These are phyloP conservation scores for Apis mellifera DNA, from an alignment of 1,140 invertebrate genomes.

Conservation along the genomic window Amel_HAv3.1 CM009946.2:3807501-3808000, in stretches of 20 bases:
- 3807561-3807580: constrained; percentile 63
- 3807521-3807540: constrained; percentile 82
- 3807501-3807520: constrained; percentile 82
- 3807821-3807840: constrained; percentile 28
- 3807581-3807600: constrained; percentile 18
- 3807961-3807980: constrained; percentile 77
- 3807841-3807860: constrained; percentile 4
- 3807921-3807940: constrained; percentile 80
- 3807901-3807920: constrained; percentile 78
- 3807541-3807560: constrained; percentile 77
- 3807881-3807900: constrained; percentile 7
- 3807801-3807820: not conserved
- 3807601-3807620: not conserved
- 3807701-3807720: not conserved
- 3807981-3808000: constrained; percentile 79
- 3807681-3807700: too few species aligned
- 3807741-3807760: not conserved
- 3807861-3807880: constrained; percentile 11
- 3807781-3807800: too few species aligned
- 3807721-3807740: not conserved
- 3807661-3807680: not conserved
- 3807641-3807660: not conserved
- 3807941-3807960: constrained; percentile 75
- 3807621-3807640: not conserved
- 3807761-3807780: not conserved